Base-by-base conservation (phyloP, 1,140 invertebrate genomes). In the Pectinophora gossypiella region DNA sequence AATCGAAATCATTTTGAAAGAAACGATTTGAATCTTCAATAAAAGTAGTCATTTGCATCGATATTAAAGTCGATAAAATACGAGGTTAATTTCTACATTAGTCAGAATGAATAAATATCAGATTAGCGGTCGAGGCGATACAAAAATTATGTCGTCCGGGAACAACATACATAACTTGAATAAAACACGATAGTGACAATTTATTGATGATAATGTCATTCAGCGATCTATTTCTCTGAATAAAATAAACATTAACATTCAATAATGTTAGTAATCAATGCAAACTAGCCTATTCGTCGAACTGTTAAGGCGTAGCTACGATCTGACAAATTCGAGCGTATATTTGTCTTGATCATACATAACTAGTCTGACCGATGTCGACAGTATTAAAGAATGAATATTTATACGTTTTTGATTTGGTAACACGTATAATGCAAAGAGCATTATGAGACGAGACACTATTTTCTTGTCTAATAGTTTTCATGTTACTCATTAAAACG, bases 221-320 rank as follows among this genome's bases (percentile, higher is more conserved):
- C 59, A 64, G 48, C 64, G 56, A 72, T 64, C 53, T 64, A 59
- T 59, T 64, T 64, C 56, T 65, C 51, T 61, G 57, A 61, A 68
- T 65, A 63, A 64, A 61, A 63, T 59, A n/a, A 45, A 64, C 66
- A 75, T 81, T 78, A 72, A 68, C 59, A 70, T 74, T 75, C 64
- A 67, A 72, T 74, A 72, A 67, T 65, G 65, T 69, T 54, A 55
- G 64, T 73, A 72, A 79, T 74, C 60, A 69, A 6, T 15, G 36
- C 15, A 18, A 15, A 40, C n/a, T n/a, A n/a, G n/a, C n/a, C 12
- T 40, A 15, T 13, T 18, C 36, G 36, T 12, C 15, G 36, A 13
- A 13, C 10, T 40, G 36, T 16, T 18, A 40, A 18, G 36, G 13
- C 36, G n/a, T 40, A 40, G 4, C 5, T 12, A 27, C 23, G 23